A percentile compares a stretch with the other conserved stretches of the same genome.
Conservation (phyloP, 2,113 vertebrate species). For the Acrocephalus arundinaceus region DNA sequence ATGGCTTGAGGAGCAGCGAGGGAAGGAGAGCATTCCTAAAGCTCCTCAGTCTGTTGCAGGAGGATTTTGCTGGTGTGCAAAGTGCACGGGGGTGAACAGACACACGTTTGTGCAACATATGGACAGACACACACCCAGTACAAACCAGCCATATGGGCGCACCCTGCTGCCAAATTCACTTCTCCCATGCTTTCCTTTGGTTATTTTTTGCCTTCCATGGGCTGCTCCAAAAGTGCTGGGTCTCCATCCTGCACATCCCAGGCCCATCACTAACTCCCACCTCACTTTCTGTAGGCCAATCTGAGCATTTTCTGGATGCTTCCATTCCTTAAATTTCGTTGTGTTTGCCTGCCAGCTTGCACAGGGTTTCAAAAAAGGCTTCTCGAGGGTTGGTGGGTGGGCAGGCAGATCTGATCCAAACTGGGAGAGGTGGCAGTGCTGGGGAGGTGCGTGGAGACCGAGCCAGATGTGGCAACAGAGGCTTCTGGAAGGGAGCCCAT, state of each 20-base stretch:
- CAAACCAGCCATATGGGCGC: not conserved
- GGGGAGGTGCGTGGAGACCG: accelerated
- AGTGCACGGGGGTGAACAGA: not conserved
- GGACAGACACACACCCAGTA: not conserved
- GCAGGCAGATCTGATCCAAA: accelerated
- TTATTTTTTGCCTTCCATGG: not conserved
- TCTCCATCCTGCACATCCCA: not conserved
- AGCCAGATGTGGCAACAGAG: not conserved
- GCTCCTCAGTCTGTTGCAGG: not conserved
- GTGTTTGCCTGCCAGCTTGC: not conserved
- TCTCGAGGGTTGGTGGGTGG: accelerated
- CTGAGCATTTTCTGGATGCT: not conserved
- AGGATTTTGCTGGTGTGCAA: not conserved
- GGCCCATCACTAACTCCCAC: not conserved
- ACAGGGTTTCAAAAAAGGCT: not conserved
- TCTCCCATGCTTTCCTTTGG: not conserved
- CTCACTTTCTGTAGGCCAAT: not conserved
- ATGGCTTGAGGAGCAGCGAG: not conserved
- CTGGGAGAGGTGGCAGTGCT: not conserved
- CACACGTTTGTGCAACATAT: not conserved
- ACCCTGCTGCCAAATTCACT: not conserved
- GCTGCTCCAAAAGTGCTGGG: not conserved
- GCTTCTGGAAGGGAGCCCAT: not conserved
- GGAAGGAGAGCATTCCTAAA: not conserved
- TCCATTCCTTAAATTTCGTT: not conserved